Conservation (phyloP, 2,888 invertebrate genomes). For the Agonopterix arenella region DNA sequence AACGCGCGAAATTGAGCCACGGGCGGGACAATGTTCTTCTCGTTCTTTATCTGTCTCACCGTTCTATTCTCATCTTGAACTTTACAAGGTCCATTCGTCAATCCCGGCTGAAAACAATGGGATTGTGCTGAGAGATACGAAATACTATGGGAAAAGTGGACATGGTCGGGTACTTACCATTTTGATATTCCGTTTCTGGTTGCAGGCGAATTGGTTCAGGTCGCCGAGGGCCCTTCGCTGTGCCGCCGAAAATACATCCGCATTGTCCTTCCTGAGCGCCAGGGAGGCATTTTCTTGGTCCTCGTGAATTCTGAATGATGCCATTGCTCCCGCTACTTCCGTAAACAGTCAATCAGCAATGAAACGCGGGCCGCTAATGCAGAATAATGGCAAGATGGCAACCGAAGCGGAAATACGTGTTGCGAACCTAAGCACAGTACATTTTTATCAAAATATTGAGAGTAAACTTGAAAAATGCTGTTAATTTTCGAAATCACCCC, state of each 20-base stretch:
- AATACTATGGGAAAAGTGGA: neutral
- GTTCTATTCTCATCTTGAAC: conserved; percentile 68
- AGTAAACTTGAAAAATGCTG: conserved; percentile 35
- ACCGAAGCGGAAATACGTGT: conserved; percentile 35
- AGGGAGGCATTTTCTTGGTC: conserved; percentile 84
- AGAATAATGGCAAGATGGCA: conserved; percentile 36
- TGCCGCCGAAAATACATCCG: conserved; percentile 58
- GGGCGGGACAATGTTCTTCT: conserved; percentile 74
- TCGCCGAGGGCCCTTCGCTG: conserved; percentile 81
- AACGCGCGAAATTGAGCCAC: conserved; percentile 86
- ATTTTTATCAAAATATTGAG: conserved; percentile 44
- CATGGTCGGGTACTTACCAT: conserved; percentile 56
- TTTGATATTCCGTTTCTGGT: conserved; percentile 70
- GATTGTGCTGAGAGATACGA: neutral
- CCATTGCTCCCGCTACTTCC: conserved; percentile 76
- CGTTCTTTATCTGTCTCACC: conserved; percentile 64
- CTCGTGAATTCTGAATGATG: conserved; percentile 85
- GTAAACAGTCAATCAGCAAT: conserved; percentile 49
- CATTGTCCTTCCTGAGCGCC: conserved; percentile 71
- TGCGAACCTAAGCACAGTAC: conserved; percentile 27
- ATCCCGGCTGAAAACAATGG: conserved; percentile 42
- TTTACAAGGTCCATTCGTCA: conserved; percentile 66
- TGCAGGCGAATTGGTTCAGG: conserved; percentile 76
- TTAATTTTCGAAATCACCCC: conserved; percentile 49
- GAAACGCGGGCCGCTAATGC: conserved; percentile 30